Evolutionary conservation across 2,797 vertebrate species (phyloP).

Genomic region (Allenopithecus nigroviridis): DNA sequence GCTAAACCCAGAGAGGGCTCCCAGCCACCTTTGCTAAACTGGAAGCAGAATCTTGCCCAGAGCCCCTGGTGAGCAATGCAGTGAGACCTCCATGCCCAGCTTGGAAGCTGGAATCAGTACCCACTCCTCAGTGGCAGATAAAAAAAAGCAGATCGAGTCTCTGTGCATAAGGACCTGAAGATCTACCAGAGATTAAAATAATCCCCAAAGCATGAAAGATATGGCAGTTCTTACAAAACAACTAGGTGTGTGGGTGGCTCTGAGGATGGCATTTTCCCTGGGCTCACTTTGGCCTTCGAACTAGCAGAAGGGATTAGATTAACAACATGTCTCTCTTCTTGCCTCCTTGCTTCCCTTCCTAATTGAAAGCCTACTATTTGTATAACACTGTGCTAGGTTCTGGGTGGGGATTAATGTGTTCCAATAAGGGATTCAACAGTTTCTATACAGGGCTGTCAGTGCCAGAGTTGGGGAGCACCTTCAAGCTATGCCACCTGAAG

Average conservation of each 20-base stretch:
- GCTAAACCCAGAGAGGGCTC: not conserved
- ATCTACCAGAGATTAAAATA: not conserved
- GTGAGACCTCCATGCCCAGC: rapidly evolving
- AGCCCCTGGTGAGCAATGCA: not conserved
- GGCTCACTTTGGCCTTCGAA: not conserved
- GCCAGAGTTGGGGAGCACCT: not conserved
- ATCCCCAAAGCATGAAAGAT: not conserved
- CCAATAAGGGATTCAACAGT: not conserved
- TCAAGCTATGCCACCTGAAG: not conserved
- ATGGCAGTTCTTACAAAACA: not conserved
- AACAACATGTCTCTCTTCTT: not conserved
- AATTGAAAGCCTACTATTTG: not conserved
- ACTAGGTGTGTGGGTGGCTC: not conserved
- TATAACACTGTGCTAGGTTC: not conserved
- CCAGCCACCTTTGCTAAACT: not conserved
- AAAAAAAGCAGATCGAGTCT: not conserved
- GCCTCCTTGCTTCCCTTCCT: not conserved
- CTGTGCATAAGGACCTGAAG: not conserved
- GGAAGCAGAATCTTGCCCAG: not conserved
- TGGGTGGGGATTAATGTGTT: not conserved
- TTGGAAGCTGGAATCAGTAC: not conserved
- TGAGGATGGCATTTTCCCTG: not conserved
- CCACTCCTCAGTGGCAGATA: not conserved
- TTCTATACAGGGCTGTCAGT: not conserved
- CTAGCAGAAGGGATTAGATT: not conserved